A percentile compares a stretch with the other conserved stretches of the same genome.
Conservation (phyloP, 2,888 invertebrate species). For the Endomychus coccineus region DNA sequence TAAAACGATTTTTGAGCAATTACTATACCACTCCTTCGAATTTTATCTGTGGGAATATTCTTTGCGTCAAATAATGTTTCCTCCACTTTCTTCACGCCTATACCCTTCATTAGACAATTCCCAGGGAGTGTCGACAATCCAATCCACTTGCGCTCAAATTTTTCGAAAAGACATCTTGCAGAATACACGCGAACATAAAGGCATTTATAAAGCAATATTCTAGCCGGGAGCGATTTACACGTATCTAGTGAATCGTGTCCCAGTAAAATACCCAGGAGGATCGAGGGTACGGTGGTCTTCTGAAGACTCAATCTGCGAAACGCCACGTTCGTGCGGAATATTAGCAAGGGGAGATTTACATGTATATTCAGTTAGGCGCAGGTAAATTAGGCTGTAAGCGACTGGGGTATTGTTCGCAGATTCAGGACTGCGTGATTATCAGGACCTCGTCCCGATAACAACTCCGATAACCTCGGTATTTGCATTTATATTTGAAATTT, state of each 20-base stretch:
- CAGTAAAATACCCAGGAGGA: background rate
- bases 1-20: no score
- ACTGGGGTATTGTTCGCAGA: constrained; percentile 1
- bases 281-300: background rate
- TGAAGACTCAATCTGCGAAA: constrained; percentile 17
- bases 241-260: constrained; percentile 20
- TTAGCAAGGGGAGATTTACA: constrained; percentile 33
- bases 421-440: constrained; percentile 1
- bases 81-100: no score
- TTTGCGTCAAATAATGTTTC: no score
- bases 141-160: no score
- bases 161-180: no score
- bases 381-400: constrained; percentile 37
- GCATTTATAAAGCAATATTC: constrained; percentile 11
- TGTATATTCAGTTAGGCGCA: constrained; percentile 40
- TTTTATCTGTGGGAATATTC: no score
- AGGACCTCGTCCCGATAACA: background rate
- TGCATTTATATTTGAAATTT: constrained; percentile 1
- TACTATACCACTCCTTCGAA: no score
- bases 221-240: constrained; percentile 21
- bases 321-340: constrained; percentile 13
- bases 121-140: no score
- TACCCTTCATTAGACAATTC: no score
- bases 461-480: constrained; percentile 1
- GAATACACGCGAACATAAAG: no score